Evolutionary conservation across 2,888 invertebrate species (phyloP).

Genomic region (Pristionchus entomophagus): DNA sequence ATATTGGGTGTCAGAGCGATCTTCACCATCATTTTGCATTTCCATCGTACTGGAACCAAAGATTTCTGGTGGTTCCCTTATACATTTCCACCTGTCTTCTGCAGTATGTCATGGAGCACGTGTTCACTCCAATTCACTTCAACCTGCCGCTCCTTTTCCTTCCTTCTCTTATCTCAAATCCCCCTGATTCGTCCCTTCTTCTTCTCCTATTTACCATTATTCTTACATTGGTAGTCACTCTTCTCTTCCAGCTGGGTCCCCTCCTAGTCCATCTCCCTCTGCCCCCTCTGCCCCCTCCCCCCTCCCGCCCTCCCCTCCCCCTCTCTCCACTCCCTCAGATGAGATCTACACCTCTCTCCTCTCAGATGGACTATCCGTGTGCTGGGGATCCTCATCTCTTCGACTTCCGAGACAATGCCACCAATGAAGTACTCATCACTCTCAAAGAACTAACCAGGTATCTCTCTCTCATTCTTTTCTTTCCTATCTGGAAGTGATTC

Average conservation of each 20-base stretch:
- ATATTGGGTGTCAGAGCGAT: too few relatives aligned
- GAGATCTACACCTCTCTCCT: not conserved
- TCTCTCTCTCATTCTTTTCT: too few relatives aligned
- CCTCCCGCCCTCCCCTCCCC: not conserved
- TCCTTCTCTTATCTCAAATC: not conserved
- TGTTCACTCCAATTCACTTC: not conserved
- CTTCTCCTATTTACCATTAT: constrained; percentile 23
- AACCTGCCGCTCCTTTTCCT: not conserved
- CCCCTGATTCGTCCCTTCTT: not conserved
- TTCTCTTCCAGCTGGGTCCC: too few relatives aligned
- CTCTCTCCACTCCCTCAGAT: constrained; percentile 29
- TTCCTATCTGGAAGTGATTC: constrained; percentile 2
- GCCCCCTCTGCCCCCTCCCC: not conserved
- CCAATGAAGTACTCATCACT: not conserved
- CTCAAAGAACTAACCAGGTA: constrained; percentile 39
- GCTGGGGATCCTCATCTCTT: constrained; percentile 41
- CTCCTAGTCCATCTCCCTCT: too few relatives aligned
- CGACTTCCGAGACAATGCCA: constrained; percentile 27
- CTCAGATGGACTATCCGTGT: constrained; percentile 42
- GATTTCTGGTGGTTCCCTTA: too few relatives aligned
- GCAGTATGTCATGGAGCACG: too few relatives aligned
- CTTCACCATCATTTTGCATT: too few relatives aligned
- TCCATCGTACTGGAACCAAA: too few relatives aligned
- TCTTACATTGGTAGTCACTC: too few relatives aligned
- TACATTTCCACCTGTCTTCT: too few relatives aligned